Base-by-base conservation (phyloP, 1,140 invertebrate genomes). In the Drosophila navojoa region DNA sequence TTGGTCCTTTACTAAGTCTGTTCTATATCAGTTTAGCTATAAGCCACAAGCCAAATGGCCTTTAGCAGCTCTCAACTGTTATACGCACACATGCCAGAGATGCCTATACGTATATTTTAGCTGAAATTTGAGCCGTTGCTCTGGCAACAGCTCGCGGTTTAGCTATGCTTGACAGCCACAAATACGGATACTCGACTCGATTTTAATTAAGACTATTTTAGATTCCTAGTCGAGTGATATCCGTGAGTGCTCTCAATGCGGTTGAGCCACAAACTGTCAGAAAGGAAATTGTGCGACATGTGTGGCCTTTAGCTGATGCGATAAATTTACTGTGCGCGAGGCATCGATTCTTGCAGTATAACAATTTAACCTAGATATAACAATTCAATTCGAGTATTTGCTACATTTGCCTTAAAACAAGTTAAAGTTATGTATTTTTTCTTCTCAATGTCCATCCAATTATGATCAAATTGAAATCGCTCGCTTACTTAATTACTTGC, bases 401-500 rank as follows among this genome's bases (percentile, higher is more conserved):
- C 19, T 19, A 19, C 2, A 19, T 27, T 32, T 32, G 9, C 9
- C 9, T 32, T 32, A 6, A 32, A 32, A 32, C 9, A 38, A 7
- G 3, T 38, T 38, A 0, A 38, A 16, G n/a, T 19, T 19, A 19
- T 19, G 19, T 7, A 0, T 44, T 44, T 16, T 2, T 16, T 9
- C 9, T 9, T 16, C 13, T 22, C 19, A 22, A 45, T 16, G 5
- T 45, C 32, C 59, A 49, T 38, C 54, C 70, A 73, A 73, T 69
- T 69, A 61, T 55, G 50, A 69, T 69, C 35, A 69, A 73, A 73
- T 50, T 73, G 29, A 57, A 55, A 68, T 72, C 25, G 19, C 16
- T 45, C 38, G 27, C 5, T 42, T n/a, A 54, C 72, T 80, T 85
- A 87, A 78, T 81, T 79, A 78, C 74, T 67, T 77, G 32, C 32